Base-by-base conservation (phyloP, 1,140 invertebrate genomes). In the Dinothrombium tinctorium region DNA sequence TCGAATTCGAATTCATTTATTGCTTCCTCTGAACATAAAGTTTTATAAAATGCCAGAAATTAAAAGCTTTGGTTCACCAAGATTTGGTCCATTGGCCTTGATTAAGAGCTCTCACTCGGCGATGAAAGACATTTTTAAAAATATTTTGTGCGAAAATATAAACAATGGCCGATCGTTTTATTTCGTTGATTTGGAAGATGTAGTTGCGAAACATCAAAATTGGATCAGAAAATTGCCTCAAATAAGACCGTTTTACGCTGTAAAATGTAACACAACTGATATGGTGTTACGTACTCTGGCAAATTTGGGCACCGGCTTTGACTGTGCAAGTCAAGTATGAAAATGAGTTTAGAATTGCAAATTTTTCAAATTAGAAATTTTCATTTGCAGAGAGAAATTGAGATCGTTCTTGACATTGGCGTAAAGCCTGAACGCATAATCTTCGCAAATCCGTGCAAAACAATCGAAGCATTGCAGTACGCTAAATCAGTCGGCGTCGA, bases 381-480 rank as follows among this genome's bases (percentile, higher is more conserved):
- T 28, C n/a, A n/a, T 9, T 28, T 52, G 6, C 46, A 74, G 71
- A 69, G 60, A 32, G 87, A 95, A 60, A 86, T 96, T 43, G 71
- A 76, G 49, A 76, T 79, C 54, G 69, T 90, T 14, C 57, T 90
- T 21, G 69, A 67, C 11, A 54, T 83, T 22, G 82, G 79, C 19
- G 78, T 92, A 0, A 57, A 66, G 23, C 66, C 82, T 0, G 68
- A 69, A 4, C 72, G 75, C 47, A 90, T 98, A 44, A 87, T 98
- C 50, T 96, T 89, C 61, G 92, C 90, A 28, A 96, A 98, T 66
- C 90, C 92, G 1, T 86, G 86, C 49, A 96, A 96, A 57, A 81
- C 81, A 42, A 68, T 72, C n/a, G 84, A 80, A 17, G 87, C 89
- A 57, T 75, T 98, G 51, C 70, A 72, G 36, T 76, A 86, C 66